phyloP scores from a whole-genome alignment of 2,888 invertebrate genomes.

The Coenonympha glycerion region DNA sequence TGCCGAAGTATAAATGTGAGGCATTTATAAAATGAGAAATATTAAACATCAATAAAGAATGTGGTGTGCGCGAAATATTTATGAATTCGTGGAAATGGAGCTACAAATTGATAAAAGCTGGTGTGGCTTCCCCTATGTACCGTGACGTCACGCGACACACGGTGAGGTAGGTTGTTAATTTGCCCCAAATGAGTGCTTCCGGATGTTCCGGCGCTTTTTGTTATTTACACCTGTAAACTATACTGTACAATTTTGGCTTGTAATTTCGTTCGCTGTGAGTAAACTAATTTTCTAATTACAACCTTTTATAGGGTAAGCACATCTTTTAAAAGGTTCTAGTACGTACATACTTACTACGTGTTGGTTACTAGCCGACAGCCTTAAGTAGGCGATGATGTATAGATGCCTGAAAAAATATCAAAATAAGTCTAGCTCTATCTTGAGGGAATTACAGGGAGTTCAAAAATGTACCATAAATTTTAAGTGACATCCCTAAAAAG shows the following conservation, averaged over 20 bases:
- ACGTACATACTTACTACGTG: no score
- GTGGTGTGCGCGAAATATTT: constrained; percentile 10
- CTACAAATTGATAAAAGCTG: constrained; percentile 25
- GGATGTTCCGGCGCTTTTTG: constrained; percentile 40
- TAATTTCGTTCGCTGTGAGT: background rate
- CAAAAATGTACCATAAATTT: no score
- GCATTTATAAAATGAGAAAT: constrained; percentile 9
- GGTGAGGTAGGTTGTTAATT: constrained; percentile 59
- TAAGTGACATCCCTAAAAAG: no score
- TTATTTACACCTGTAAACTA: background rate
- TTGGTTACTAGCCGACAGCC: no score
- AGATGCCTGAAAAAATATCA: no score
- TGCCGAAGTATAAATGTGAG: constrained; percentile 7
- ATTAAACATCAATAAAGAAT: constrained; percentile 18
- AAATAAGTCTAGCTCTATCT: no score
- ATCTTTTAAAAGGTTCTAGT: no score
- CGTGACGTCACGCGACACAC: constrained; percentile 36
- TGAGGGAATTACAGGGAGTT: no score
- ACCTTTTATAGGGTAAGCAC: no score
- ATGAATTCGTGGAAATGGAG: constrained; percentile 24
- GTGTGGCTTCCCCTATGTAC: constrained; percentile 26
- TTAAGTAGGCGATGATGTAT: no score
- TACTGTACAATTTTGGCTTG: background rate
- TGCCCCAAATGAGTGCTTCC: constrained; percentile 48
- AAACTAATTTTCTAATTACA: background rate